Evolutionary conservation across 2,797 vertebrate genomes (phyloP), one percentile per base, ranked within the genome.

Genomic region (Enteromius fasciolatus): DNA sequence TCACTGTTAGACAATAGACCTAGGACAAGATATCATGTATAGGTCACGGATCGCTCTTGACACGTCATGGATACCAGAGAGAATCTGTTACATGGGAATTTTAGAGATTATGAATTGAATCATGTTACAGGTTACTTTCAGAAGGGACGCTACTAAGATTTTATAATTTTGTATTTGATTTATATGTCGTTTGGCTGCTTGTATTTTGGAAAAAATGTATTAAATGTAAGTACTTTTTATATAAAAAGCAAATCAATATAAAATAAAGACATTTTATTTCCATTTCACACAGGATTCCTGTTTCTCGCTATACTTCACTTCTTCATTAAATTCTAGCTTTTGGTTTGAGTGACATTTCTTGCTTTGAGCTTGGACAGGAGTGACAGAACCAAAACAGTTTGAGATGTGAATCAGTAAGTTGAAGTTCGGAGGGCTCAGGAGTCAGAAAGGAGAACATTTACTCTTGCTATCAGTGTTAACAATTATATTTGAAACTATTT

Each of bases 121-220:
- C 86, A 90, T 80, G 76, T 72, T 69, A 89, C 92, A 90, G 90
- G 92, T 93, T 92, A 91, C 89, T 92, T 91, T 88, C 86, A 86
- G 83, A 76, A 89, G 87, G 88, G 87, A 93, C 89, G 89, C 93
- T 91, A 90, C 93, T 94, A 93, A 92, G 83, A 94, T 95, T 95
- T 94, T 95, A 94, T 95, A 95, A 95, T 95, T 95, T 95, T 95
- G 93, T 95, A 95, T 95, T 94, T 95, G 94, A 94, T 95, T 95
- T 95, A 92, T 95, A 95, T 95, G 95, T 95, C 85, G 94, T 94
- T 94, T 92, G 92, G 94, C 94, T 95, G 94, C 95, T 95, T 94
- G 94, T 95, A 95, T 95, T 95, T 95, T 95, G 87, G 82, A 83
- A 52, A 93, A 95, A 94, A 93, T 95, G 94, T 95, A 95, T 93